Base-by-base conservation (phyloP, 2,797 vertebrate species). In the Oophaga sylvatica region DNA sequence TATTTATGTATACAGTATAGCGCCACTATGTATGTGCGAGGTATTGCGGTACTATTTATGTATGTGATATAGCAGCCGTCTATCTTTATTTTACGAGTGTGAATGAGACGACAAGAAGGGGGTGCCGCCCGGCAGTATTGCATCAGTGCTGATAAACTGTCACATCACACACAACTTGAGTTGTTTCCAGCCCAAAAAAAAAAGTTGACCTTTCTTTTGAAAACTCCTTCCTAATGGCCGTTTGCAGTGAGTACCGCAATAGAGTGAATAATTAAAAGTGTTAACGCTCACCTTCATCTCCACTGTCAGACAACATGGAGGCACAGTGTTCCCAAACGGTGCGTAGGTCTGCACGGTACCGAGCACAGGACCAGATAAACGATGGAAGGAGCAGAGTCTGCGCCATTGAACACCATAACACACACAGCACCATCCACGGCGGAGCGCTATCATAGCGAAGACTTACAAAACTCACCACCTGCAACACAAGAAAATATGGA, bases 351-450 rank as follows among this genome's bases (percentile, higher is more conserved):
- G 95, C 95, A 1, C 95, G 95, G 90, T 96, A 96, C 88, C 95
- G 94, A 89, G 95, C 95, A 0, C 95, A 96, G 91, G 95, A 95
- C 95, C 95, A 96, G 92, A 96, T 95, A 93, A 96, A 96, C 76
- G 95, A 95, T 20, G 95, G 95, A 22, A 96, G 92, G 73, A 96
- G 93, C 88, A 96, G 91, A 0, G 95, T 96, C 93, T 96, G 95
- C 15, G 95, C 95, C 95, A 96, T 95, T 89, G 95, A 96, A 76
- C 95, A 96, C 95, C 95, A 96, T 16, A 96, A 93, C 91, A 96
- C 94, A 3, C 95, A 95, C 90, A 96, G 91, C 71, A 96, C 95
- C 95, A 96, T 95, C 95, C 95, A 96, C 4, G 94, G 95, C 2
- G 95, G 95, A 1, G 95, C 95, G 0, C 93, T 95, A 91, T 95